A percentile compares a stretch with the other conserved stretches of the same genome.
Conservation (phyloP, 2,888 invertebrate species). For the Drosophila paramelanica region DNA sequence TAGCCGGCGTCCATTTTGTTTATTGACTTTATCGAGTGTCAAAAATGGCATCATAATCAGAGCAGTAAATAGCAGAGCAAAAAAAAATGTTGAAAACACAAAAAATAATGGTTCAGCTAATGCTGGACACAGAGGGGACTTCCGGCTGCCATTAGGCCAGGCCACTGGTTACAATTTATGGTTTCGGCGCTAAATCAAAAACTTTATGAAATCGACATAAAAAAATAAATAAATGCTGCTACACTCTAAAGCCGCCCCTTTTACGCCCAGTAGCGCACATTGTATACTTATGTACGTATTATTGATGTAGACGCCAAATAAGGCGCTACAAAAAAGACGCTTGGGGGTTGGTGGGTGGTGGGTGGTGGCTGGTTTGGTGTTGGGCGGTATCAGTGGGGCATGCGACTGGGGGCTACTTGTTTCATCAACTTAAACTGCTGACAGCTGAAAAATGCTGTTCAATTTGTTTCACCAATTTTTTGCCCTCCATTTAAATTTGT, state of each 20-base stretch:
- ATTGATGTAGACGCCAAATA: constrained; percentile 72
- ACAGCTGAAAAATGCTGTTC: constrained; percentile 71
- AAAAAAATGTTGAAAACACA: not conserved
- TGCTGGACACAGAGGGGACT: constrained; percentile 40
- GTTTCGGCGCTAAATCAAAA: constrained; percentile 55
- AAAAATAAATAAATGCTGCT: constrained; percentile 13
- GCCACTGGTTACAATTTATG: constrained; percentile 49
- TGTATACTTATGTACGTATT: constrained; percentile 63
- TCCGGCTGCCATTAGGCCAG: constrained; percentile 43
- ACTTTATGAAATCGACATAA: constrained; percentile 71
- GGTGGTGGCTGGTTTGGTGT: not conserved
- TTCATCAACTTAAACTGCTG: constrained; percentile 72
- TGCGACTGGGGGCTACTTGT: constrained; percentile 17
- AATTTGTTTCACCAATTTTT: constrained; percentile 47
- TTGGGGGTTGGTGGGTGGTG: constrained; percentile 12
- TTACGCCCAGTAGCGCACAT: constrained; percentile 2
- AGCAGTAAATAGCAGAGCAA: constrained; percentile 29
- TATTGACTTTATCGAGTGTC: constrained; percentile 72
- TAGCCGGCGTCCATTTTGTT: constrained; percentile 42
- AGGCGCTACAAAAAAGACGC: constrained; percentile 38
- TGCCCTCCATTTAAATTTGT: constrained; percentile 50
- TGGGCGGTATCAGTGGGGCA: not conserved
- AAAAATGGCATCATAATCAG: constrained; percentile 65
- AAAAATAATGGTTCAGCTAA: constrained; percentile 32
- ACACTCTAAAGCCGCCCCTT: constrained; percentile 8